Conservation (phyloP, 2,797 vertebrate genomes). For the Eulemur albifrons region DNA sequence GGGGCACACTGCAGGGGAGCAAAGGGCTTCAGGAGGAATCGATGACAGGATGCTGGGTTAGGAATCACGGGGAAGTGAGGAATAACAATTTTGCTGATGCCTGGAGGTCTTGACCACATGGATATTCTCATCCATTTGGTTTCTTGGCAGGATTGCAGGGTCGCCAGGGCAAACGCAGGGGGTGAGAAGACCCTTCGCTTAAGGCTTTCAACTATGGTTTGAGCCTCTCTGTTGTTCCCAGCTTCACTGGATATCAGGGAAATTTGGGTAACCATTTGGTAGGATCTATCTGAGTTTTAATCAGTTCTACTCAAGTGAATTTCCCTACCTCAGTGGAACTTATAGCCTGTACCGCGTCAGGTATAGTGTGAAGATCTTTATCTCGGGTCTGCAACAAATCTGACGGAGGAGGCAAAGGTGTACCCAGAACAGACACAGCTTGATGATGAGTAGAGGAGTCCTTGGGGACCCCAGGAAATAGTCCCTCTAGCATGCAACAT, state of each 20-base stretch:
- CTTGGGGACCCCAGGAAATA: background rate
- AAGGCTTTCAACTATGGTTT: background rate
- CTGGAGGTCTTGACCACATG: background rate
- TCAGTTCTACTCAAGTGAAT: background rate
- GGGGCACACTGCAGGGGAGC: background rate
- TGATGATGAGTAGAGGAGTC: background rate
- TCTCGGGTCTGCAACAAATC: background rate
- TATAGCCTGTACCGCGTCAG: background rate
- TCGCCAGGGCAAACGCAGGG: no score
- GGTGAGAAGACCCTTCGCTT: background rate
- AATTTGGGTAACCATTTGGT: background rate
- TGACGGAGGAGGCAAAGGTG: background rate
- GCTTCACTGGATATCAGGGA: background rate
- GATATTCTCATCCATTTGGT: background rate
- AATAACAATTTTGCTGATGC: background rate
- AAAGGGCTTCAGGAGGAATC: background rate
- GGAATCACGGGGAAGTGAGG: background rate
- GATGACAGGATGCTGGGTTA: no score
- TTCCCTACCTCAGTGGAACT: background rate
- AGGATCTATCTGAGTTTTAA: background rate
- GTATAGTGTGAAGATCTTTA: background rate
- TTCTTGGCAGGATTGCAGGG: background rate
- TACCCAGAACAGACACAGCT: background rate
- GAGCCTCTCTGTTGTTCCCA: background rate
- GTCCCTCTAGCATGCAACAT: background rate